Base-by-base conservation (phyloP, 2,113 vertebrate species). In the Aramus guarauna region DNA sequence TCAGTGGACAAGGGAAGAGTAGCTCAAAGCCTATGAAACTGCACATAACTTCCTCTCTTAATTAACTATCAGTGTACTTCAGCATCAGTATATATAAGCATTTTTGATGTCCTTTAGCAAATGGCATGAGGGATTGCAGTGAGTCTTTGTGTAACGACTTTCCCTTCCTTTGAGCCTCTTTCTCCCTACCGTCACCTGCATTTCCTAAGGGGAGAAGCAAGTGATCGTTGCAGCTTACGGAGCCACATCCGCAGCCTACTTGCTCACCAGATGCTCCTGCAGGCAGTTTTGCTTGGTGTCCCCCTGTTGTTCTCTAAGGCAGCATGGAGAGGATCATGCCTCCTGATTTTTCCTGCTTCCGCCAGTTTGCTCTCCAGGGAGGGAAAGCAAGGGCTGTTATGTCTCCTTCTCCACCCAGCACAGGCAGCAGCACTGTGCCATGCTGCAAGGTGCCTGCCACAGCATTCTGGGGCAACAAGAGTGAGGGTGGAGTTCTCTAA, bases 231-330 rank as follows among this genome's bases (percentile, higher is more conserved):
- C 12, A 91, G n/a, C 11, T 76, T 21, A 36, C 32, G 47, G 34
- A 68, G 10, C 37, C 63, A 17, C 10, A 63, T 16, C 53, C 77
- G 36, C 73, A 89, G 32, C 37, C 16, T 30, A 11, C 26, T 78
- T 5, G 2, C 12, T 36, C 9, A 37, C 16, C 2, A 53, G 52
- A 0, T 18, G 34, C 9, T 56, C 23, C 13, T 3, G 4, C 17
- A 60, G 29, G 20, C 36, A 11, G 3, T 41, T 73, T 60, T 34
- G 1, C 32, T 62, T 81, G 4, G 5, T 6, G 11, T 20, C 6
- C 4, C 6, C 1, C 3, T 52, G 21, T 48, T 56, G 24, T 7
- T 68, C 77, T 39, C 24, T 50, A 53, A 32, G 36, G 43, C 32
- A 59, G 3, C 3, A 26, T 6, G 8, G 39, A 36, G 6, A 50